Evolutionary conservation across 2,888 invertebrate species (phyloP).

Genomic region (Alviniconcha strummeri): DNA sequence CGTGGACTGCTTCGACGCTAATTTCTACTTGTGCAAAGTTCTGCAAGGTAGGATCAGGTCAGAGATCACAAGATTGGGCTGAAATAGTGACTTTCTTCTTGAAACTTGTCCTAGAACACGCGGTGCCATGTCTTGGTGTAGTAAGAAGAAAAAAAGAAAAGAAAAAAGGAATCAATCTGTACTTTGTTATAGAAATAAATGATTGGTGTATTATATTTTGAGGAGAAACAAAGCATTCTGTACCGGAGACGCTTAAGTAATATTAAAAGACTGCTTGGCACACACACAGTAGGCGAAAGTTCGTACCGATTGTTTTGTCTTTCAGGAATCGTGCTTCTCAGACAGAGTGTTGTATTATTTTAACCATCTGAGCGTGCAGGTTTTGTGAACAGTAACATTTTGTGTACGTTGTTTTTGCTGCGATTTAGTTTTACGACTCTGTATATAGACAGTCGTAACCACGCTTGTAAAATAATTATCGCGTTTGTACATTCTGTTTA

Average conservation of each 20-base stretch:
- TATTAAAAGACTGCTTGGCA: background rate
- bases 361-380: too few relatives aligned
- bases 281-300: too few relatives aligned
- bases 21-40: conserved; percentile 35
- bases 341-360: too few relatives aligned
- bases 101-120: background rate
- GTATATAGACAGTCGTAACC: too few relatives aligned
- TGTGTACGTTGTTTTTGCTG: too few relatives aligned
- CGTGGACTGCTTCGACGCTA: conserved; percentile 37
- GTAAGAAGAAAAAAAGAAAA: too few relatives aligned
- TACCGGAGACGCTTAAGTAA: background rate
- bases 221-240: background rate
- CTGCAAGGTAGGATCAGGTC: background rate
- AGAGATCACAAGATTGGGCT: background rate
- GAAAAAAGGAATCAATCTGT: background rate
- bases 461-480: too few relatives aligned
- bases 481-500: too few relatives aligned
- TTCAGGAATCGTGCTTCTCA: too few relatives aligned
- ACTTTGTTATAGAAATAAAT: background rate
- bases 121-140: background rate
- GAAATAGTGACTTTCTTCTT: background rate
- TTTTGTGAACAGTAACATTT: too few relatives aligned
- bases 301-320: too few relatives aligned
- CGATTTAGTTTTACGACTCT: too few relatives aligned
- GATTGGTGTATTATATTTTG: background rate